Percentiles rank a stretch among this genome's conserved stretches.
phyloP scores from a whole-genome alignment of 2,888 invertebrate genomes.

The Metellina segmentata region DNA sequence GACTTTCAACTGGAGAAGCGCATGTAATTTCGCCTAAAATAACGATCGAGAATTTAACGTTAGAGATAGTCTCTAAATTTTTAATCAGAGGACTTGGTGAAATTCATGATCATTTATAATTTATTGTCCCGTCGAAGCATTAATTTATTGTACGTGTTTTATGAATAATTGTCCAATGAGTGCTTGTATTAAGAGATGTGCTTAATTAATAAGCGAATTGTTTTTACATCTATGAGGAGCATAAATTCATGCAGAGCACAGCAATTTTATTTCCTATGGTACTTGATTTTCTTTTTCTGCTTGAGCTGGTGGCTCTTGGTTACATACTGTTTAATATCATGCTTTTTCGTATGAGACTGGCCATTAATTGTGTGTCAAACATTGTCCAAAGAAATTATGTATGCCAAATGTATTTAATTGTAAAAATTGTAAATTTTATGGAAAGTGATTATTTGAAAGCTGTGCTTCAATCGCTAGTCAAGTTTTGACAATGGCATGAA shows the following conservation, averaged over 20 bases:
- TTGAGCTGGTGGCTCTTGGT: not conserved
- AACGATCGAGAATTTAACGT: too few relatives aligned
- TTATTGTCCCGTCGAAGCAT: too few relatives aligned
- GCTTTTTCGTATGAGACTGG: too few relatives aligned
- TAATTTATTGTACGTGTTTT: too few relatives aligned
- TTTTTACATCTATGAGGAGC: not conserved
- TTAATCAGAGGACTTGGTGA: too few relatives aligned
- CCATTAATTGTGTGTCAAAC: not conserved
- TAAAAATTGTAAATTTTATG: conserved; percentile 30
- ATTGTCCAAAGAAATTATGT: conserved; percentile 51
- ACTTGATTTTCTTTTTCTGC: conserved; percentile 10
- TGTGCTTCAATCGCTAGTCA: conserved; percentile 72
- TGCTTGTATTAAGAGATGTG: not conserved
- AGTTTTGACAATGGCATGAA: conserved; percentile 38
- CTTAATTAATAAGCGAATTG: not conserved
- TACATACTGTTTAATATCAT: not conserved
- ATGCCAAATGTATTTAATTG: conserved; percentile 46
- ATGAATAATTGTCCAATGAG: too few relatives aligned
- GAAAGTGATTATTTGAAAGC: conserved; percentile 44
- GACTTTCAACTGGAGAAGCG: too few relatives aligned
- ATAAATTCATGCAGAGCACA: not conserved
- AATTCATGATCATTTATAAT: too few relatives aligned
- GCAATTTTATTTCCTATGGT: not conserved
- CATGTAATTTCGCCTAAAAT: too few relatives aligned
- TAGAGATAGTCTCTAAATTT: too few relatives aligned